These are phyloP conservation scores for Poeciliopsis retropinna DNA, from an alignment of 2,113 vertebrate species.

Conservation along the genomic window DNA sequence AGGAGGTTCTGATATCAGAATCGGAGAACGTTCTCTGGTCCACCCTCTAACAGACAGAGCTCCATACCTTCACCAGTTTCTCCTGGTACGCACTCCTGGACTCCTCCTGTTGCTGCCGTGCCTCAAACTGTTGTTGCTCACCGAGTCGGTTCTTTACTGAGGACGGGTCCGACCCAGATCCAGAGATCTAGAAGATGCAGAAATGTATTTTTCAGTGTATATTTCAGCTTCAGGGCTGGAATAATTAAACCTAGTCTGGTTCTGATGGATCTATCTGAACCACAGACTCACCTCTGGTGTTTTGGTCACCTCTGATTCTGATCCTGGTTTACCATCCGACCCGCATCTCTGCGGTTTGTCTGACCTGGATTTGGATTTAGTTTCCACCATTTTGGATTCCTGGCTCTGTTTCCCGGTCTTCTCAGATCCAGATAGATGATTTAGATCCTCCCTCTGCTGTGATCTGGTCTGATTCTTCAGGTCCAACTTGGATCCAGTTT, in stretches of 20 bases:
- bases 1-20: not conserved
- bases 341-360: not conserved
- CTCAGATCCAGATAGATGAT: not conserved
- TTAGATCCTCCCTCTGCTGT: not conserved
- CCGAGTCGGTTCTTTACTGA: constrained; percentile 16
- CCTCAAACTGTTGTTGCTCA: constrained; percentile 1
- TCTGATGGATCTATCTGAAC: not conserved
- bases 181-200: constrained; percentile 10
- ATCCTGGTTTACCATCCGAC: not conserved
- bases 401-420: not conserved
- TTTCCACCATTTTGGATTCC: not conserved
- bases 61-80: constrained; percentile 47
- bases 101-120: too few species aligned
- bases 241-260: not conserved
- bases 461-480: not conserved
- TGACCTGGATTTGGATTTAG: not conserved
- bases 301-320: constrained; percentile 4
- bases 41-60: too few species aligned
- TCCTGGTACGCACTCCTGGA: constrained; percentile 19
- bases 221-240: not conserved
- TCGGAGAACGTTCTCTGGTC: too few species aligned
- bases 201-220: not conserved
- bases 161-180: not conserved
- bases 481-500: not conserved
- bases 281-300: constrained; percentile 13